Conservation (phyloP, 1,140 invertebrate genomes). For the Portunus trituberculatus region DNA sequence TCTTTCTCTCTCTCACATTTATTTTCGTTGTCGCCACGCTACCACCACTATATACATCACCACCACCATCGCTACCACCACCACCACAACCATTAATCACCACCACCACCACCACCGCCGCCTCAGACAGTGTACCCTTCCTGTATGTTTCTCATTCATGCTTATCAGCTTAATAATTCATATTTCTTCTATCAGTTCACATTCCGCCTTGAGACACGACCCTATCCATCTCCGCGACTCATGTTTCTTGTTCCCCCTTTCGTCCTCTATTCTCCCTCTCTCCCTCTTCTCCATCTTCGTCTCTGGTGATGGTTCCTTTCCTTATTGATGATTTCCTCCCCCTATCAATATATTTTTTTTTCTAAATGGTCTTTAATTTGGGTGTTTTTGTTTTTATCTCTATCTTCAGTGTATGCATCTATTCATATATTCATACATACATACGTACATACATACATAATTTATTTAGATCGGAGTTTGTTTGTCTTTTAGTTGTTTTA, state of each 20-base stretch:
- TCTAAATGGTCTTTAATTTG: not conserved
- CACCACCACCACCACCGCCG: not conserved
- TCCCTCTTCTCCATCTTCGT: not conserved
- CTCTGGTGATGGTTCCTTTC: too few species aligned
- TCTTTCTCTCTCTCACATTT: not conserved
- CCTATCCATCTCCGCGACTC: constrained; percentile 29
- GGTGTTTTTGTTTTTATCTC: not conserved
- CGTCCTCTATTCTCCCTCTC: not conserved
- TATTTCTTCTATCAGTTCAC: constrained; percentile 53
- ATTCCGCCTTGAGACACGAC: constrained; percentile 28
- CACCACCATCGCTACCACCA: not conserved
- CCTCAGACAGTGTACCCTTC: not conserved
- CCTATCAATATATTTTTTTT: not conserved
- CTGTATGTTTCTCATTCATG: constrained; percentile 36
- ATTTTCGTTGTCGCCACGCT: not conserved
- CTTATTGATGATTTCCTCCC: not conserved
- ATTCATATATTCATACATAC: too few species aligned
- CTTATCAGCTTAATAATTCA: constrained; percentile 50
- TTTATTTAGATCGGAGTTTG: not conserved
- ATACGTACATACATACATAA: constrained; percentile 25
- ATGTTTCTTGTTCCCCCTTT: constrained; percentile 31
- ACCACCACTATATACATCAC: constrained; percentile 4
- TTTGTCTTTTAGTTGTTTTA: not conserved
- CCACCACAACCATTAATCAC: constrained; percentile 26
- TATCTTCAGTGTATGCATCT: not conserved